Conservation (phyloP, 2,888 invertebrate genomes). For the Maniola hyperantus region DNA sequence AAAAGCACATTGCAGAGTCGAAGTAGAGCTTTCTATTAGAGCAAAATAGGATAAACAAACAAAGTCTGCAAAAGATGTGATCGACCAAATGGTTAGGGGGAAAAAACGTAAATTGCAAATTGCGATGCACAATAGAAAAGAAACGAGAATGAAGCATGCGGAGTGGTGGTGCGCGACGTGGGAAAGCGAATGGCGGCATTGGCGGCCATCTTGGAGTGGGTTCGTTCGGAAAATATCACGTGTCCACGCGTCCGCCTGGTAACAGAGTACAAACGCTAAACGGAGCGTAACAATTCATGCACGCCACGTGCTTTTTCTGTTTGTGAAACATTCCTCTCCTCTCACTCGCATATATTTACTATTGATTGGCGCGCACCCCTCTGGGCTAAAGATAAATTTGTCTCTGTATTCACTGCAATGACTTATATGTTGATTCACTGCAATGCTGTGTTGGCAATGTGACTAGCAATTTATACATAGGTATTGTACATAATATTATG, state of each 20-base stretch:
- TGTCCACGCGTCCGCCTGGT: slow-evolving; percentile 75
- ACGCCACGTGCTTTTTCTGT: slow-evolving; percentile 74
- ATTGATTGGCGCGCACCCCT: slow-evolving; percentile 55
- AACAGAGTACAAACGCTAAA: slow-evolving; percentile 71
- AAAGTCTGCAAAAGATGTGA: slow-evolving; percentile 40
- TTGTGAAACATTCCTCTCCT: slow-evolving; percentile 72
- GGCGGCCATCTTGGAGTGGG: slow-evolving; percentile 76
- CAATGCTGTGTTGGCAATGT: background rate
- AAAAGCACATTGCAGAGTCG: background rate
- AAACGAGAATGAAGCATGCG: slow-evolving; percentile 68
- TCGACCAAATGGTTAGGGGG: slow-evolving; percentile 46
- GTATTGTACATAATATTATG: no score
- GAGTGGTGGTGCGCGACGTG: slow-evolving; percentile 71
- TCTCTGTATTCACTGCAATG: background rate
- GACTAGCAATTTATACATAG: background rate
- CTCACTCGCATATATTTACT: slow-evolving; percentile 49
- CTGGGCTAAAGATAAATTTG: slow-evolving; percentile 32
- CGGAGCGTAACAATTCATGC: slow-evolving; percentile 75
- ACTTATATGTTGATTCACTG: no score
- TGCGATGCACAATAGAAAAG: slow-evolving; percentile 65
- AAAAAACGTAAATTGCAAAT: slow-evolving; percentile 64
- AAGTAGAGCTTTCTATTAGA: background rate
- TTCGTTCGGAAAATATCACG: slow-evolving; percentile 73
- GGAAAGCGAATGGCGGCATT: slow-evolving; percentile 77
- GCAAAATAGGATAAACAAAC: slow-evolving; percentile 15